Evolutionary conservation across 35 echinoderm and acorn worm genomes (phyloP), one percentile per base, ranked within the genome.

Genomic region (Heliocidaris erythrogramma): DNA sequence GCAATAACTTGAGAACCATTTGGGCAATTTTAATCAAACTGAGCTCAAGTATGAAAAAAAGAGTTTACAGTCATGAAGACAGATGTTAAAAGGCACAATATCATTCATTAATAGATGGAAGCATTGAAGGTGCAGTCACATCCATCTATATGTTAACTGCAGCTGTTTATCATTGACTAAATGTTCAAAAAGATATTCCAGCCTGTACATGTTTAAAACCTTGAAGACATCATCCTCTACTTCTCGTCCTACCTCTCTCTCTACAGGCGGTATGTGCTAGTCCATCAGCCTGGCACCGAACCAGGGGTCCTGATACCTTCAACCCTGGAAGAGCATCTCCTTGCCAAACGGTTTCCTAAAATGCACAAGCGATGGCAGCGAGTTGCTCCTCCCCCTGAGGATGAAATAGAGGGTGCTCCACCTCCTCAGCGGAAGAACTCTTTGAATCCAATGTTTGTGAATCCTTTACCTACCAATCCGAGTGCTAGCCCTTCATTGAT

Each of bases 281-380:
- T 98, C 59, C 93, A 94, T 49, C 96, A 94, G 11, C 86, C 92
- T 65, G 49, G 59, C 27, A 85, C 87, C 0, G 90, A 95, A 53
- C 21, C 94, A 21, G 48, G 94, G 29, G 94, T 88, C 7, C 42
- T 93, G 56, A 85, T 92, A 1, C 95, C 96, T 2, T 96, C 96
- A 49, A 85, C 86, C 30, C 94, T 98, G 16, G 97, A 98, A 85
- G 86, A 94, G 27, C 97, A 98, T n/a, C 92, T 98, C 11, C 94
- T 98, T 53, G 88, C 90, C 50, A 94, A 97, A 60, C 91, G 97
- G 31, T 98, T 98, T 85, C 97, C 97, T 21, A 95, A 96, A 27
- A 96, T 85, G 78, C 32, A 94, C 24, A 65, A 47, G 47, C 24
- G 21, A 59, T 92, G 56, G 86, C 88, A 92, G 56, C 27, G 49